These are phyloP conservation scores for Athetis lepigone DNA, from an alignment of 2,888 invertebrate species.

Conservation along the genomic window DNA sequence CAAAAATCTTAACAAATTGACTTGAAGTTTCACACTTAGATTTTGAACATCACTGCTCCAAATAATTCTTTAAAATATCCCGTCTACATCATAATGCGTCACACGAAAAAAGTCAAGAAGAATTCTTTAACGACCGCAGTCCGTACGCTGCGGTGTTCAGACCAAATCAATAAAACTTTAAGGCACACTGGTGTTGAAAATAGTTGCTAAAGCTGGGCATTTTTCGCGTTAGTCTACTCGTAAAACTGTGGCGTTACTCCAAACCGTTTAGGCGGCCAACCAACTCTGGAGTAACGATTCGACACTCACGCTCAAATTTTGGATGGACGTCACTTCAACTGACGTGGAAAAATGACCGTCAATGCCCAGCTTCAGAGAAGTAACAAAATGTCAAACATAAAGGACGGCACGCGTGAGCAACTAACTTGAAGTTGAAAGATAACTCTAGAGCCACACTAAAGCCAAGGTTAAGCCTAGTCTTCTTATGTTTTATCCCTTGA, in stretches of 20 bases:
- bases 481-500: slow-evolving; percentile 2
- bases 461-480: no score
- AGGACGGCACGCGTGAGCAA: no score
- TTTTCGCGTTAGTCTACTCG: no score
- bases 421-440: not conserved
- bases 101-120: not conserved
- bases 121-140: not conserved
- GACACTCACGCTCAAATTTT: no score
- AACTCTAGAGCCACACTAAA: no score
- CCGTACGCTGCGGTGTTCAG: not conserved
- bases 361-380: no score
- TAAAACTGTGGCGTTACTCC: no score
- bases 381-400: not conserved
- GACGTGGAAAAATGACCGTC: no score
- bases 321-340: no score
- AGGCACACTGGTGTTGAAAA: not conserved
- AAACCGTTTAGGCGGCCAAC: no score
- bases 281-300: no score
- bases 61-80: not conserved
- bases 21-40: not conserved
- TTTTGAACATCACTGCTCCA: not conserved
- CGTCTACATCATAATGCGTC: not conserved
- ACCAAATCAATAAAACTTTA: slow-evolving; percentile 4
- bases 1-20: no score
- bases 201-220: not conserved